Evolutionary conservation across 2,797 vertebrate species (phyloP), one percentile per base, ranked within the genome.

Genomic region (Acestrorhynchus altus): DNA sequence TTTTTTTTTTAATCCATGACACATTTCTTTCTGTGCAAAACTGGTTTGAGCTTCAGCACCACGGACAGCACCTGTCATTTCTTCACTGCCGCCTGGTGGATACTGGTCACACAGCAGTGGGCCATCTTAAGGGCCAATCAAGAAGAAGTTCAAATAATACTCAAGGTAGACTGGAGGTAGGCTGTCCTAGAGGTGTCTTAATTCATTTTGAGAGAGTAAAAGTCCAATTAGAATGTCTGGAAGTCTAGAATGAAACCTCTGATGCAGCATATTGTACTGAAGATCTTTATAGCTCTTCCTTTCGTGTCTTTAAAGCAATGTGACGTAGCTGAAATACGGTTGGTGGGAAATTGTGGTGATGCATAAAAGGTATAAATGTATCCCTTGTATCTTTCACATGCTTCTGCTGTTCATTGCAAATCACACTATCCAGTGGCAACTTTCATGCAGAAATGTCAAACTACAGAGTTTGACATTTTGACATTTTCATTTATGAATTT

Each of bases 361-460:
- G 35, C 12, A 40, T 69, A 72, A 28, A 35, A 44, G 26, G 31
- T 26, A 8, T 26, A 66, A 16, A n/a, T 31, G 12, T 40, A 20
- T 66, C 59, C 40, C 15, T n/a, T 15, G n/a, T 35, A 51, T 26
- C 47, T 40, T 26, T 22, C 35, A 26, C n/a, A 42, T 22, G 46
- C 68, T 61, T 47, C 18, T 35, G 51, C 74, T 54, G 20, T 77
- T 61, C 46, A 22, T 35, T 28, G 42, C 57, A 57, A 74, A 78
- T 74, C 71, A 65, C 72, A 81, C 54, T 72, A 52, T 49, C 69
- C 31, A 13, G 67, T 11, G 39, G n/a, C 68, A 63, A 78, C 65
- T 80, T 72, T 75, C 52, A 78, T 74, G 76, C 76, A 66, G 59
- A 82, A 82, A 82, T 82, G 80, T 75, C 80, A 82, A 75, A 78